Conservation (phyloP, 1,140 invertebrate species). For the Metaphire vulgaris region DNA sequence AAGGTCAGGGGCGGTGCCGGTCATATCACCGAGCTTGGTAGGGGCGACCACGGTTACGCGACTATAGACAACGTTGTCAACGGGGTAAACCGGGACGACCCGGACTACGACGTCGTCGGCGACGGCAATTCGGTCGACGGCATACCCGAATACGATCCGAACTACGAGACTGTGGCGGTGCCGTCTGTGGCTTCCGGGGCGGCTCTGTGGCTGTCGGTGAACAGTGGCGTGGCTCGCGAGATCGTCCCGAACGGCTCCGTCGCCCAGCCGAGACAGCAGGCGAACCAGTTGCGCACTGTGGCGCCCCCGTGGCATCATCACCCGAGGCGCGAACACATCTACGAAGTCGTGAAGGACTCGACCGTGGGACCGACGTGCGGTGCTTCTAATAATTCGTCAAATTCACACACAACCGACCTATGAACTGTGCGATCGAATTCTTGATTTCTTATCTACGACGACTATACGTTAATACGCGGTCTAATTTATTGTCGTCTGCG, state of each 20-base stretch:
- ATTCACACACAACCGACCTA: not conserved
- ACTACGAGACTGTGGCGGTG: not conserved
- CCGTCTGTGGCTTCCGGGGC: not conserved
- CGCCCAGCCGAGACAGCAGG: not conserved
- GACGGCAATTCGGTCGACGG: not conserved
- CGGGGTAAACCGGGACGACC: not conserved
- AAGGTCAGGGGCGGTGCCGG: not conserved
- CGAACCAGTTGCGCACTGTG: not conserved
- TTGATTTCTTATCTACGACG: no score
- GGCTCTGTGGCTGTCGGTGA: not conserved
- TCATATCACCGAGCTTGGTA: not conserved
- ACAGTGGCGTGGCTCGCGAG: not conserved
- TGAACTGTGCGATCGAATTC: not conserved
- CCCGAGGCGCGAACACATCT: slow-evolving; percentile 23
- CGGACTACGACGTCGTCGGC: not conserved
- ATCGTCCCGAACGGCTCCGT: not conserved
- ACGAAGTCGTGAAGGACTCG: slow-evolving; percentile 19
- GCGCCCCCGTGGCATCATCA: not conserved
- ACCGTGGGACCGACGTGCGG: not conserved
- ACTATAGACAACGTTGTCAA: not conserved
- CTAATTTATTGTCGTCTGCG: no score
- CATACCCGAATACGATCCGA: not conserved
- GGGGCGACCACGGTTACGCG: not conserved
- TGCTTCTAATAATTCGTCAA: not conserved
- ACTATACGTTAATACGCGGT: no score